These are phyloP conservation scores for Dolomedes plantarius DNA, from an alignment of 2,888 invertebrate species.

Conservation along the genomic window DNA sequence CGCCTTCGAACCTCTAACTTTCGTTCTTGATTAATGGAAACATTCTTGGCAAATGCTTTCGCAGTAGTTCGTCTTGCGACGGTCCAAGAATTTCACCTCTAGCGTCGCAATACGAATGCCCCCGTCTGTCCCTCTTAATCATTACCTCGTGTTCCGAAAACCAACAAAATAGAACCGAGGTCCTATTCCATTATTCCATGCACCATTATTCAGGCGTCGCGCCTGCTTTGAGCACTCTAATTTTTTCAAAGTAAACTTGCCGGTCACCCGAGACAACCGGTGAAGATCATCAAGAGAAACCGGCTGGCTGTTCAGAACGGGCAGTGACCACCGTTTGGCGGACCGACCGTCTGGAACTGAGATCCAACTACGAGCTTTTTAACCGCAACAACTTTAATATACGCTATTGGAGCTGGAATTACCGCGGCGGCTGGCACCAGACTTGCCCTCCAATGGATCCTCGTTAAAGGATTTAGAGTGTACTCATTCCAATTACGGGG, in stretches of 20 bases:
- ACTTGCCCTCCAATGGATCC: conserved; percentile 83
- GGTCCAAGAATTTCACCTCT: conserved; percentile 83
- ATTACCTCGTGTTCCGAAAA: conserved; percentile 48
- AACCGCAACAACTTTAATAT: conserved; percentile 85
- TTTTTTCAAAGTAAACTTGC: conserved; percentile 29
- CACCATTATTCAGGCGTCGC: conserved; percentile 16
- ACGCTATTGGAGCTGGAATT: conserved; percentile 84
- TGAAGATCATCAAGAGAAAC: conserved; percentile 1
- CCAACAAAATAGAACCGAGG: conserved; percentile 41
- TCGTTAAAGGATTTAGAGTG: conserved; percentile 81
- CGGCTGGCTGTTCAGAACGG: background rate
- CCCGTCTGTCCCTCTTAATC: conserved; percentile 73
- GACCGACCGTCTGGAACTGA: conserved; percentile 76
- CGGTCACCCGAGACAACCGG: conserved; percentile 37
- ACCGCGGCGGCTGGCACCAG: conserved; percentile 85
- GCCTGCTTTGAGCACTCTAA: conserved; percentile 13
- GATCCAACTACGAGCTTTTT: conserved; percentile 82
- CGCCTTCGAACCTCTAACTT: conserved; percentile 84
- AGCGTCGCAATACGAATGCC: conserved; percentile 82
- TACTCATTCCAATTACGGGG: conserved; percentile 81
- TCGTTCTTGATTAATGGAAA: conserved; percentile 84
- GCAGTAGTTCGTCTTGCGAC: conserved; percentile 81
- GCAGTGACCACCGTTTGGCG: background rate
- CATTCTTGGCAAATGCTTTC: conserved; percentile 84
- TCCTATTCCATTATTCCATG: conserved; percentile 19